These are phyloP conservation scores for Neoarius graeffei DNA, from an alignment of 2,113 vertebrate genomes.

Conservation along the genomic window DNA sequence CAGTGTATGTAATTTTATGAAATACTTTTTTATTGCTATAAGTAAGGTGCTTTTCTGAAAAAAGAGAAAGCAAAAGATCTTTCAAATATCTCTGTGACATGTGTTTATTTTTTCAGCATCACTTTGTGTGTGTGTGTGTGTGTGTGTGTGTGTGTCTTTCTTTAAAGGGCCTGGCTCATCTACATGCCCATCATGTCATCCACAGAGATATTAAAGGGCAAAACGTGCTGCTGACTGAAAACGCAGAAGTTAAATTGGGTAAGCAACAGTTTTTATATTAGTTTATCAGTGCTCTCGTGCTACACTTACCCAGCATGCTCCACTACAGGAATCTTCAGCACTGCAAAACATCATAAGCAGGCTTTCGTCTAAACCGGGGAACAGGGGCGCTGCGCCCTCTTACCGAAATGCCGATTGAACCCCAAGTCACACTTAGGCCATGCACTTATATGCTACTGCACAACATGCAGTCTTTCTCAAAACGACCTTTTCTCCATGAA, in stretches of 20 bases:
- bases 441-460: too few species aligned
- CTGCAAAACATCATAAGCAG: not conserved
- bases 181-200: slow-evolving; percentile 97
- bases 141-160: slow-evolving; percentile 5
- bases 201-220: slow-evolving; percentile 98
- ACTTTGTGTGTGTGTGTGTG: not conserved
- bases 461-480: too few species aligned
- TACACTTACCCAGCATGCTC: not conserved
- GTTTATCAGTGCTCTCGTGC: not conserved
- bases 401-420: too few species aligned
- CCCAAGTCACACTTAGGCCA: too few species aligned
- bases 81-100: not conserved
- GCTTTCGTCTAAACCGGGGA: too few species aligned
- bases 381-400: too few species aligned
- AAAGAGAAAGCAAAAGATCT: not conserved
- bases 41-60: not conserved
- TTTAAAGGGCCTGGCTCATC: slow-evolving; percentile 89
- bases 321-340: not conserved
- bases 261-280: slow-evolving; percentile 49
- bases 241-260: slow-evolving; percentile 98
- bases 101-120: not conserved
- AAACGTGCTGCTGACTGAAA: slow-evolving; percentile 96
- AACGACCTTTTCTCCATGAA: too few species aligned
- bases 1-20: not conserved
- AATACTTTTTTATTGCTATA: not conserved